Conservation (phyloP, 2,888 invertebrate species). For the Suillia variegata region DNA sequence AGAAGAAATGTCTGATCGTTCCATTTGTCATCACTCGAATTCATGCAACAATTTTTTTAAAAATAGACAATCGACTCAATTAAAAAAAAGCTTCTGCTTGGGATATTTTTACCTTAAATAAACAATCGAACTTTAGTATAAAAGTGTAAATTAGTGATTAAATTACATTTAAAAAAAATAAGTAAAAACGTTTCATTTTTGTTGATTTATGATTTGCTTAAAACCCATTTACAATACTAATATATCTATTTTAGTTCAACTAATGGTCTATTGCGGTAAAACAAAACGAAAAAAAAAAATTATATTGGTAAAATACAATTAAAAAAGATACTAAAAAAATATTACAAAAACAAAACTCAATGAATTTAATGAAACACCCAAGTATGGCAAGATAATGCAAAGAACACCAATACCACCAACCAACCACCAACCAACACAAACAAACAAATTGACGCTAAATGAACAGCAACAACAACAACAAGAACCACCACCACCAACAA, state of each 20-base stretch:
- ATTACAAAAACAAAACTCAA: not conserved
- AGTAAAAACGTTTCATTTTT: no score
- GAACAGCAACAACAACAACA: constrained; percentile 3
- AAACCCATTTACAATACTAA: not conserved
- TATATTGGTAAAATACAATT: no score
- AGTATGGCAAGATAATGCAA: not conserved
- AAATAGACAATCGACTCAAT: no score
- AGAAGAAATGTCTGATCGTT: no score
- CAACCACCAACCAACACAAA: not conserved
- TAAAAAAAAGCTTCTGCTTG: constrained; percentile 5
- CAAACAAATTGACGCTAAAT: not conserved
- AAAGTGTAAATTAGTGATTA: not conserved
- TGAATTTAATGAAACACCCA: constrained; percentile 6
- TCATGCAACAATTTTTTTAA: not conserved
- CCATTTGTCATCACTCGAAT: no score
- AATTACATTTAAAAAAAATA: no score
- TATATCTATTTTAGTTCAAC: constrained; percentile 9
- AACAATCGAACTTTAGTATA: not conserved
- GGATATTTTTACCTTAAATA: not conserved
- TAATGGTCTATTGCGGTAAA: constrained; percentile 3
- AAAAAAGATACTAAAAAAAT: not conserved
- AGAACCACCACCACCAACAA: no score
- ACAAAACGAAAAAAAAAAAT: not conserved
- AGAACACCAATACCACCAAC: not conserved
- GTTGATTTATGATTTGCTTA: not conserved